Percentiles rank a stretch among this genome's conserved stretches.
Evolutionary conservation across 2,888 invertebrate genomes (phyloP).

Genomic region (Eupelmus urozonus): DNA sequence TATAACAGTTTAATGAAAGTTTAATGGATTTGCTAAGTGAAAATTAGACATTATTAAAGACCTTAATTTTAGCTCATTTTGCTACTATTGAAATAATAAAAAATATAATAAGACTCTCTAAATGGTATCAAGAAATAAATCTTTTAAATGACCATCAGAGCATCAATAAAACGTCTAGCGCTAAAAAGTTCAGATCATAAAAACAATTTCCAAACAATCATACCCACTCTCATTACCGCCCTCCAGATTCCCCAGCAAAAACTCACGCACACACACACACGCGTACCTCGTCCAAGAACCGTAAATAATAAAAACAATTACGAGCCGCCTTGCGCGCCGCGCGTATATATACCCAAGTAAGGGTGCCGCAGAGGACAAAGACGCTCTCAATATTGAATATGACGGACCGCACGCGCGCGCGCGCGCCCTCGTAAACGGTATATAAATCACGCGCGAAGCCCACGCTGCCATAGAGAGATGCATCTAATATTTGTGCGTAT

Average conservation of each 20-base stretch:
- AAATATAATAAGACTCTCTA: too few species aligned
- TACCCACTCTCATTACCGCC: too few species aligned
- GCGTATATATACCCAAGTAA: not conserved
- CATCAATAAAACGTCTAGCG: not conserved
- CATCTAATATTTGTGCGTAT: too few species aligned
- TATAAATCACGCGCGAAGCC: slow-evolving; percentile 62
- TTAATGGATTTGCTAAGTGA: too few species aligned
- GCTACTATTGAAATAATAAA: too few species aligned
- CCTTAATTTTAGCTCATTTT: too few species aligned
- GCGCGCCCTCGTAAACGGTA: slow-evolving; percentile 58
- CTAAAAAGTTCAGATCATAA: not conserved
- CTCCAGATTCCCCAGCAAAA: too few species aligned
- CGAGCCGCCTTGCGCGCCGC: not conserved
- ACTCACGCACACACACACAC: not conserved
- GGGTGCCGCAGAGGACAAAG: slow-evolving; percentile 31
- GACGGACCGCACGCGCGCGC: slow-evolving; percentile 5
- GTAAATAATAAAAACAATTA: slow-evolving; percentile 58
- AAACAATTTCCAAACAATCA: not conserved
- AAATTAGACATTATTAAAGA: too few species aligned
- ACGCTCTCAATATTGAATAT: slow-evolving; percentile 51
- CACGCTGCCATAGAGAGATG: not conserved
- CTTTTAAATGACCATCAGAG: too few species aligned
- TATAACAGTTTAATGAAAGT: too few species aligned
- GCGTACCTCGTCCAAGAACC: slow-evolving; percentile 13
- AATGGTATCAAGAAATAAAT: not conserved